These are phyloP conservation scores for Nestor notabilis DNA, from an alignment of 2,113 vertebrate species.

Conservation along the genomic window DNA sequence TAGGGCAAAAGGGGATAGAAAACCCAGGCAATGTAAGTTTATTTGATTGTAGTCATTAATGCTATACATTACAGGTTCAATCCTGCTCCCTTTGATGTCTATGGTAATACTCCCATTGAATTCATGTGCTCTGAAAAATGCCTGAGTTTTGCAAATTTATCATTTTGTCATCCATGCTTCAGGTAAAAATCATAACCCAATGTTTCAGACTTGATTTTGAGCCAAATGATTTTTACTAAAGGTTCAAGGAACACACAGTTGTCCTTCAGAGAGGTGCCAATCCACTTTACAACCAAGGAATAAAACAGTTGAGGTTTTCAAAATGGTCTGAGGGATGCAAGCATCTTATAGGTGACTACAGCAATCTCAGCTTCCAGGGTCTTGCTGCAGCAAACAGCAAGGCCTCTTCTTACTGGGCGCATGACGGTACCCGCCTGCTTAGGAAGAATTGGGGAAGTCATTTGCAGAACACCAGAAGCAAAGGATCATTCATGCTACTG, in stretches of 20 bases:
- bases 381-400: neutral
- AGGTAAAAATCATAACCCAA: constrained; percentile 5
- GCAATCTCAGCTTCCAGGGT: neutral
- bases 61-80: neutral
- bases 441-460: neutral
- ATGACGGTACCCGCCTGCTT: rapidly evolving
- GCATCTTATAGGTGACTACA: neutral
- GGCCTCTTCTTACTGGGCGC: neutral
- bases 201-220: neutral
- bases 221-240: neutral
- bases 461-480: neutral
- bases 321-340: neutral
- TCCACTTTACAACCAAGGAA: neutral
- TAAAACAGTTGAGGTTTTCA: neutral
- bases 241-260: neutral
- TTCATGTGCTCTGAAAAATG: constrained; percentile 9
- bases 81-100: constrained; percentile 45
- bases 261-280: neutral
- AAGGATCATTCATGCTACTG: neutral
- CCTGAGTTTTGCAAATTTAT: constrained; percentile 31
- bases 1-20: neutral
- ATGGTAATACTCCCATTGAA: neutral
- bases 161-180: constrained; percentile 30
- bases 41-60: constrained; percentile 22
- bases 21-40: neutral